phyloP scores from a whole-genome alignment of 2,797 vertebrate species.

The Malurus splendens region DNA sequence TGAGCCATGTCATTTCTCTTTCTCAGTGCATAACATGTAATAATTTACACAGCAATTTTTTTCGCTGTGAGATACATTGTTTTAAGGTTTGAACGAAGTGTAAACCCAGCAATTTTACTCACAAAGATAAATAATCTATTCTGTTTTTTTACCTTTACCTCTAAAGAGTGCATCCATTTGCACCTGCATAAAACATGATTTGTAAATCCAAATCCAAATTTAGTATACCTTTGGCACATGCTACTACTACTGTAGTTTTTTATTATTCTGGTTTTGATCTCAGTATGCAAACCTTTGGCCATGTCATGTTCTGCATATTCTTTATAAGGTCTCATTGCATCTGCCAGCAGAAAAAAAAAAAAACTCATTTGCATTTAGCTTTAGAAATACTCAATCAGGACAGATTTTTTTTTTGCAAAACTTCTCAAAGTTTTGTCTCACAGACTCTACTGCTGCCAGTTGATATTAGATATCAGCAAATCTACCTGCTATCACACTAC shows the following conservation, averaged over 20 bases:
- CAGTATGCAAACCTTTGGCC: neutral
- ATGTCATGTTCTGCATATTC: neutral
- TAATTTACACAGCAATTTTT: neutral
- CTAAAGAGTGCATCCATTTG: neutral
- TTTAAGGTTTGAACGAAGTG: neutral
- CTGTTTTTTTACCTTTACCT: neutral
- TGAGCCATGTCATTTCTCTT: neutral
- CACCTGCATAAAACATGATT: neutral
- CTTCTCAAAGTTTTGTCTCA: neutral
- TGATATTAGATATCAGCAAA: neutral
- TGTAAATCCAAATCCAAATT: neutral
- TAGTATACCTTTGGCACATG: neutral
- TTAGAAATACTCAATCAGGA: neutral
- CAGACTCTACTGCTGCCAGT: neutral
- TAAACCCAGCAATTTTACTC: neutral
- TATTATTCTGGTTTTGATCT: neutral
- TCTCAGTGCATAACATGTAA: neutral
- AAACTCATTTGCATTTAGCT: neutral
- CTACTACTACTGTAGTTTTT: neutral
- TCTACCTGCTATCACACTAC: neutral
- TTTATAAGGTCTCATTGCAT: neutral
- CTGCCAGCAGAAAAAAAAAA: neutral
- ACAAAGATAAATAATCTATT: neutral
- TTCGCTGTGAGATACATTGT: neutral
- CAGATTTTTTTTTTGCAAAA: neutral